Percentiles rank a stretch among this genome's conserved stretches.
Conservation (phyloP, 2,113 vertebrate species). For the Actinemys pallida region DNA sequence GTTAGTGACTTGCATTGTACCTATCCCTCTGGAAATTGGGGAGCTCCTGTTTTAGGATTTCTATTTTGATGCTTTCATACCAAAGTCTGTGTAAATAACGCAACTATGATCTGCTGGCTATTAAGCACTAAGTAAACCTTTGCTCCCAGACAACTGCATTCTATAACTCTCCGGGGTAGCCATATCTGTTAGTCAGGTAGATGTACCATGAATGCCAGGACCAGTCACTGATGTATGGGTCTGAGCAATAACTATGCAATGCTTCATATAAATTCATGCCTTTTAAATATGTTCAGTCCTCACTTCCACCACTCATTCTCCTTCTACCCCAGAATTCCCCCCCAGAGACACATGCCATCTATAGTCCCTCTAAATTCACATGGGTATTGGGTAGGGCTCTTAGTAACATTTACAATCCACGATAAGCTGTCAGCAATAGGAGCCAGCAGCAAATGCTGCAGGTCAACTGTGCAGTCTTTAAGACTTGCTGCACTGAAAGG, state of each 20-base stretch:
- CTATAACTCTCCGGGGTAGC: constrained; percentile 33
- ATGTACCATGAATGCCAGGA: too few species aligned
- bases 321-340: background rate
- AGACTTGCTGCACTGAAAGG: background rate
- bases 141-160: background rate
- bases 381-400: background rate
- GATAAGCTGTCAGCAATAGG: fast-evolving
- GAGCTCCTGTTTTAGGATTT: constrained; percentile 2
- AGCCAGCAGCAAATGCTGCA: background rate
- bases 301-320: background rate
- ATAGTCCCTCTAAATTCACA: background rate
- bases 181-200: background rate
- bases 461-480: background rate
- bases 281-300: background rate
- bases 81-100: constrained; percentile 51
- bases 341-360: background rate
- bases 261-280: background rate
- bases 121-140: constrained; percentile 47
- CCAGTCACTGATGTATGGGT: background rate
- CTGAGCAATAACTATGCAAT: background rate
- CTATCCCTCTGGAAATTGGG: background rate
- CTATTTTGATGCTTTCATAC: constrained; percentile 36
- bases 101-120: constrained; percentile 20
- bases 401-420: background rate
- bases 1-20: background rate